Percentiles rank a stretch among this genome's conserved stretches.
phyloP scores from a whole-genome alignment of 2,797 vertebrate genomes.

The Heteromormyrus szaboi region DNA sequence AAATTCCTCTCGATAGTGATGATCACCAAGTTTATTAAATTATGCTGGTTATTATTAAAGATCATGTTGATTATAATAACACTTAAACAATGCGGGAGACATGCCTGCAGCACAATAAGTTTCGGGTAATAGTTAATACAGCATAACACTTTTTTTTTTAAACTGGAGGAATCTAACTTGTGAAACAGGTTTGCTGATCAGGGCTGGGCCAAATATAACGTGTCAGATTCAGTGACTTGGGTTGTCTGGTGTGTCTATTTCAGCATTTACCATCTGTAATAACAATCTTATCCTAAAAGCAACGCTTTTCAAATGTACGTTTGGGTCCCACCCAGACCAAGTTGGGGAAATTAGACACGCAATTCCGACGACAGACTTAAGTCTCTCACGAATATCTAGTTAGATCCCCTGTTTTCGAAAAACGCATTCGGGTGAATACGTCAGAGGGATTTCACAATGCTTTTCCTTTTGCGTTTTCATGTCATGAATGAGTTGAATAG shows the following conservation, averaged over 20 bases:
- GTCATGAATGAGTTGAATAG: not conserved
- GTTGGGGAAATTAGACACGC: not conserved
- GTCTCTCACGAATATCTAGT: slow-evolving; percentile 4
- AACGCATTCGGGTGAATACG: not conserved
- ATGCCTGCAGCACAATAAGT: not conserved
- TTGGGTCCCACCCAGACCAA: not conserved
- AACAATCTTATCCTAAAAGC: slow-evolving; percentile 5
- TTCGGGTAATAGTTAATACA: slow-evolving; percentile 1
- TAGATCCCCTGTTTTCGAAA: not conserved
- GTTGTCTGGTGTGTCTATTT: not conserved
- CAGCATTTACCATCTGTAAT: not conserved
- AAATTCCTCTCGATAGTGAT: not conserved
- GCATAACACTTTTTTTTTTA: not conserved
- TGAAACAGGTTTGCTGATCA: slow-evolving; percentile 1
- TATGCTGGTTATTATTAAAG: not conserved
- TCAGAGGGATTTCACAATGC: not conserved
- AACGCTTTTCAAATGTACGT: not conserved
- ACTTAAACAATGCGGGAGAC: not conserved
- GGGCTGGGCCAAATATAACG: not conserved
- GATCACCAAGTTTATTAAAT: not conserved
- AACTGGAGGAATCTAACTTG: not conserved
- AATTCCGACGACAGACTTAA: not conserved
- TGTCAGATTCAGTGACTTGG: not conserved
- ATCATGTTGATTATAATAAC: slow-evolving; percentile 1
- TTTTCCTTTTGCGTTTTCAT: not conserved